These are phyloP conservation scores for Yoshiicerus persimilis DNA, from an alignment of 1,140 invertebrate species.

Conservation along the genomic window DNA sequence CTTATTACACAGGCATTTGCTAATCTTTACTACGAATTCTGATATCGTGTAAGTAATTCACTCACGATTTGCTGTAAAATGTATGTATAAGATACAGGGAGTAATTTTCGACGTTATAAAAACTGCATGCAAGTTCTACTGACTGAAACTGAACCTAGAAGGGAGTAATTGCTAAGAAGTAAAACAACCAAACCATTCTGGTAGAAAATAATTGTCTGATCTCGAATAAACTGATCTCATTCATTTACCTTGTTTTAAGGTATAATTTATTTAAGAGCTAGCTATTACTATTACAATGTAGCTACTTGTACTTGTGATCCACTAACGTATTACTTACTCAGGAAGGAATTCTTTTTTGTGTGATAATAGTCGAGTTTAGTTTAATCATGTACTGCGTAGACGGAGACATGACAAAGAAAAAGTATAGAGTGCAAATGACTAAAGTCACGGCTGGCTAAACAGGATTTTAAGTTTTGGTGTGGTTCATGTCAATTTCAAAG, in stretches of 20 bases:
- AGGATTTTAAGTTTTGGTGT: constrained; percentile 2
- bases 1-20: not conserved
- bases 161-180: not conserved
- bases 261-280: too few species aligned
- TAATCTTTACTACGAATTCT: not conserved
- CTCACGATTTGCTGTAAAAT: not conserved
- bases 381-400: too few species aligned
- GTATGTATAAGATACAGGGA: too few species aligned
- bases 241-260: not conserved
- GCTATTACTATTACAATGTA: too few species aligned
- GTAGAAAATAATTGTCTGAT: not conserved
- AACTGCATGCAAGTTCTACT: too few species aligned
- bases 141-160: not conserved
- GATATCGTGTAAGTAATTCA: not conserved
- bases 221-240: not conserved
- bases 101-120: too few species aligned
- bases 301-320: too few species aligned
- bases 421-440: not conserved
- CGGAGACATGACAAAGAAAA: not conserved
- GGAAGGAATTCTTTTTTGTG: too few species aligned
- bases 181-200: not conserved
- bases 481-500: constrained; percentile 2
- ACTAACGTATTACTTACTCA: too few species aligned
- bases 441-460: constrained; percentile 6
- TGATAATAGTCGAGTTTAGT: too few species aligned